Conservation (phyloP, 2,113 vertebrate genomes). For the Nesoenas mayeri region DNA sequence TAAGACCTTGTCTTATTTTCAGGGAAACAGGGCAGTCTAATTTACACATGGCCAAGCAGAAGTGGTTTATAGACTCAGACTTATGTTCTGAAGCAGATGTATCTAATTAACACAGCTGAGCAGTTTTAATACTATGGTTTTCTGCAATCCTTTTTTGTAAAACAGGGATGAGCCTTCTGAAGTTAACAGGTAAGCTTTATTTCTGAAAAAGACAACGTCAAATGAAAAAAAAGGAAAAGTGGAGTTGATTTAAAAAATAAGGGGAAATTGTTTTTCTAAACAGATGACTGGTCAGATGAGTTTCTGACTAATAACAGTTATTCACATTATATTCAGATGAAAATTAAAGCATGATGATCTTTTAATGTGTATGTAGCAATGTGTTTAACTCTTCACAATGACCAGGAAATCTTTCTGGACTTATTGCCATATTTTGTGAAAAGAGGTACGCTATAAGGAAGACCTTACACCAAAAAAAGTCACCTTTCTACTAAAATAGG, state of each 20-base stretch:
- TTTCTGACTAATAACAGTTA: not conserved
- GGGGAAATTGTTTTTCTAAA: not conserved
- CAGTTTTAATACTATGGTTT: not conserved
- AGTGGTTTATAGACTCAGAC: not conserved
- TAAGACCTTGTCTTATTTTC: too few relatives aligned
- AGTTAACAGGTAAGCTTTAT: not conserved
- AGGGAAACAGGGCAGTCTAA: not conserved
- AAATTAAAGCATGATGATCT: not conserved
- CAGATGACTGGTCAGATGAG: not conserved
- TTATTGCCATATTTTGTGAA: not conserved
- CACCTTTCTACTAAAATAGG: not conserved
- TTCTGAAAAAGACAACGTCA: not conserved
- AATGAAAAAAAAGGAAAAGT: not conserved
- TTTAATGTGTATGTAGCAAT: not conserved
- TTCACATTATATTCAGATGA: not conserved
- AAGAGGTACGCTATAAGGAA: not conserved
- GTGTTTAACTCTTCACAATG: not conserved
- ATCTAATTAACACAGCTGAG: not conserved
- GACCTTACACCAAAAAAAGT: not conserved
- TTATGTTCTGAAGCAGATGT: conserved; percentile 9
- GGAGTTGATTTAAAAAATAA: not conserved
- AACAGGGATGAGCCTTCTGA: not conserved
- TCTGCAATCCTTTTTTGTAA: not conserved
- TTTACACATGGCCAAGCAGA: not conserved
- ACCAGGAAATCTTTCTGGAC: not conserved